Evolutionary conservation across 53 echinoderm and acorn worm species (phyloP).

Genomic region (Astropecten irregularis): DNA sequence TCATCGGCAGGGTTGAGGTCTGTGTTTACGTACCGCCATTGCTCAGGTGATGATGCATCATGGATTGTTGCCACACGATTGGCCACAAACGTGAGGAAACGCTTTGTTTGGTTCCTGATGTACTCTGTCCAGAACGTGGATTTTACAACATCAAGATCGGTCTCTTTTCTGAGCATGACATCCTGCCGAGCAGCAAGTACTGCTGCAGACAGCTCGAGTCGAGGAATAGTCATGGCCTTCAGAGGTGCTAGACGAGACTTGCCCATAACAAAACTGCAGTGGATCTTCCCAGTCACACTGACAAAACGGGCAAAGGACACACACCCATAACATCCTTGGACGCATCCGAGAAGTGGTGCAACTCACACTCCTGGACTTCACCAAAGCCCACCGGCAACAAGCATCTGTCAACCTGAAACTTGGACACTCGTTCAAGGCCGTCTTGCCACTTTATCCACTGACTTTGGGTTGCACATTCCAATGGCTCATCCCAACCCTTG

Average conservation of each 20-base stretch:
- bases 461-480: no score
- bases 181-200: background rate
- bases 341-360: slow-evolving; percentile 59
- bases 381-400: slow-evolving; percentile 8
- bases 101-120: background rate
- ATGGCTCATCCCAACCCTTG: slow-evolving; percentile 37
- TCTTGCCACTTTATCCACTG: slow-evolving; percentile 1
- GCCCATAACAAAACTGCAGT: slow-evolving; percentile 26
- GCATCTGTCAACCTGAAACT: slow-evolving; percentile 38
- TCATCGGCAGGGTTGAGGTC: no score
- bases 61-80: slow-evolving; percentile 30
- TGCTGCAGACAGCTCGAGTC: slow-evolving; percentile 39
- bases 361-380: background rate
- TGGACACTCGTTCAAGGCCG: background rate
- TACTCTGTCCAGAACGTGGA: background rate
- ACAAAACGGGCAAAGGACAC: slow-evolving; percentile 27
- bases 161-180: slow-evolving; percentile 15
- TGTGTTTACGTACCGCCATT: slow-evolving; percentile 11
- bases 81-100: background rate
- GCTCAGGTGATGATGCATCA: slow-evolving; percentile 1
- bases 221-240: slow-evolving; percentile 33
- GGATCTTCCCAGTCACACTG: background rate
- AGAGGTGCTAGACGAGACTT: slow-evolving; percentile 42
- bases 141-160: background rate
- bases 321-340: slow-evolving; percentile 53